A percentile compares a stretch with the other conserved stretches of the same genome.
Conservation (phyloP, 2,113 vertebrate species). For the Butastur rufipennis region DNA sequence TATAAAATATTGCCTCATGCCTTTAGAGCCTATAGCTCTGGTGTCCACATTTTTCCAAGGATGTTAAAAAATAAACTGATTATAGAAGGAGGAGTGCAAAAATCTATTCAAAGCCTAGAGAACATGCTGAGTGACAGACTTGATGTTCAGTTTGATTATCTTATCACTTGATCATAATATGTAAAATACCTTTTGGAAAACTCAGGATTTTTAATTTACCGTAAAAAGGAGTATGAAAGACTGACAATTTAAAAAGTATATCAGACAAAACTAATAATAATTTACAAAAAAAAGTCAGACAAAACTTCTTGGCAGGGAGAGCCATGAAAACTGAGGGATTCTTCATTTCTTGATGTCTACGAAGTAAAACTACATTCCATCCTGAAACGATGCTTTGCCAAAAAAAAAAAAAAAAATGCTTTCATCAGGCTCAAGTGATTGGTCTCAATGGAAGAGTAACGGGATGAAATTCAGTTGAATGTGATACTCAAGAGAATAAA, state of each 20-base stretch:
- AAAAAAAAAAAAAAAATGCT: background rate
- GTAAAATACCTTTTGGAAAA: background rate
- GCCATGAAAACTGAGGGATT: background rate
- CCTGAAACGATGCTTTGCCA: background rate
- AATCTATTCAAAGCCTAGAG: background rate
- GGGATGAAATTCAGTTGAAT: background rate
- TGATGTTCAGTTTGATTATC: background rate
- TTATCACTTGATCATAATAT: background rate
- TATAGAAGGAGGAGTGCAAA: background rate
- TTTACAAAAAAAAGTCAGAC: background rate
- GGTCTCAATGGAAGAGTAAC: background rate
- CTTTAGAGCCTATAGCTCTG: background rate
- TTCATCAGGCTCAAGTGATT: background rate
- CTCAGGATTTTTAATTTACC: background rate
- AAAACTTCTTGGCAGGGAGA: background rate
- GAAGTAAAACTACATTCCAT: background rate
- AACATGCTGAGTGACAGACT: background rate
- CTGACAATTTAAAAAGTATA: background rate
- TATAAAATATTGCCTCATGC: background rate
- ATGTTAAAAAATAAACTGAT: background rate
- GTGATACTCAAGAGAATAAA: constrained; percentile 1
- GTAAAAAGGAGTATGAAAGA: background rate
- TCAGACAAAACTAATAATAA: background rate
- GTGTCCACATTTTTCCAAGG: background rate
- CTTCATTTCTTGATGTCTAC: background rate